A percentile compares a stretch with the other conserved stretches of the same genome.
Conservation (phyloP, 2,113 vertebrate genomes). For the Sander lucioperca region DNA sequence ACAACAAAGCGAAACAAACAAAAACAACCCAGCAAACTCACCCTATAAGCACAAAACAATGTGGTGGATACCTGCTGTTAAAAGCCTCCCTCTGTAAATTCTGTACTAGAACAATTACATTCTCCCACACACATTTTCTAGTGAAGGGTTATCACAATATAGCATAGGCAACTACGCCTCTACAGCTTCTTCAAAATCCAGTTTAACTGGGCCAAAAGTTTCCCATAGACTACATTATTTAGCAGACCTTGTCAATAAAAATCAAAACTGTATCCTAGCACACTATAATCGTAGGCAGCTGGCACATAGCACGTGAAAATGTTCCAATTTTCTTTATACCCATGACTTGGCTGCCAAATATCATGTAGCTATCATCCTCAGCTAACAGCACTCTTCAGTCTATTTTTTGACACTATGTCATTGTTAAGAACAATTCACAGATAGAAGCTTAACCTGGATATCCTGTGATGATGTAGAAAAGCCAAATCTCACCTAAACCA, state of each 20-base stretch:
- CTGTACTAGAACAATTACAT: constrained; percentile 79
- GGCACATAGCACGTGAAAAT: constrained; percentile 79
- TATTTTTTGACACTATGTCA: constrained; percentile 69
- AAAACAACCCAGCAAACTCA: constrained; percentile 66
- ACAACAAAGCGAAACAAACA: neutral
- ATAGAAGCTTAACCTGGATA: constrained; percentile 79
- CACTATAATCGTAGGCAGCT: constrained; percentile 75
- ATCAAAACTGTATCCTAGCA: constrained; percentile 68
- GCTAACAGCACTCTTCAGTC: constrained; percentile 67
- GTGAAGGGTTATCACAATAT: constrained; percentile 79
- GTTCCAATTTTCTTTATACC: constrained; percentile 56
- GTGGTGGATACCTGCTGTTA: constrained; percentile 71
- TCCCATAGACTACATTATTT: constrained; percentile 71
- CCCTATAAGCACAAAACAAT: constrained; percentile 80
- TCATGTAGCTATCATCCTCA: constrained; percentile 59
- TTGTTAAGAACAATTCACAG: constrained; percentile 74
- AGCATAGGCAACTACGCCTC: constrained; percentile 79
- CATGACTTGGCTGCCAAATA: constrained; percentile 69
- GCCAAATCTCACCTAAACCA: constrained; percentile 65
- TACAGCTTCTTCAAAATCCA: constrained; percentile 77
- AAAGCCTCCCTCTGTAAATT: constrained; percentile 66
- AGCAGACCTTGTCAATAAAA: constrained; percentile 65
- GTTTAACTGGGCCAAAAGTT: constrained; percentile 71
- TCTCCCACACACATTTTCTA: constrained; percentile 79
- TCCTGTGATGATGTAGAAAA: constrained; percentile 75